phyloP scores from a whole-genome alignment of 2,888 invertebrate genomes.

The Tuta absoluta region DNA sequence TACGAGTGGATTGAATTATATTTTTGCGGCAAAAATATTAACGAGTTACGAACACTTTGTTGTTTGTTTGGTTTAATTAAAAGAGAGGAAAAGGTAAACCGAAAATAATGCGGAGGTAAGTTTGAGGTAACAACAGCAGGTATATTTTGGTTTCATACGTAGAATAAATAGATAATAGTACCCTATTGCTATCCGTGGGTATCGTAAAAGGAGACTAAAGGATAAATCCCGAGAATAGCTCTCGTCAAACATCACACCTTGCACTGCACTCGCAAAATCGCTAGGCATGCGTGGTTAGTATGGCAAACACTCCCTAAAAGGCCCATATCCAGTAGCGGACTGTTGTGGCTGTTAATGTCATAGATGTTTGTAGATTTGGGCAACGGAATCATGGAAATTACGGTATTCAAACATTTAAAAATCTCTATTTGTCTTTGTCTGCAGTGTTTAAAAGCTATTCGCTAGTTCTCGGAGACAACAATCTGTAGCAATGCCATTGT shows the following conservation, averaged over 20 bases:
- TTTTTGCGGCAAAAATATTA: not conserved
- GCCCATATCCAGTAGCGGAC: too few species aligned
- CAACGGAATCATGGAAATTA: not conserved
- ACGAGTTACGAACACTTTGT: not conserved
- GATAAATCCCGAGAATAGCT: too few species aligned
- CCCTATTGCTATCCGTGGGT: too few species aligned
- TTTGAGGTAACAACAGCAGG: not conserved
- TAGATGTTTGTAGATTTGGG: not conserved
- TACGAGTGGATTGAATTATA: constrained; percentile 8
- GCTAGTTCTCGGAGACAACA: constrained; percentile 17
- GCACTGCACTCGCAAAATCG: too few species aligned
- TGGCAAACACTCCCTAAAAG: too few species aligned
- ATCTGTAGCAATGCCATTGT: constrained; percentile 24
- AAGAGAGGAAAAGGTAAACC: constrained; percentile 5
- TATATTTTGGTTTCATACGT: not conserved
- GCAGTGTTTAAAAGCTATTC: constrained; percentile 19
- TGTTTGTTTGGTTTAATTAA: constrained; percentile 8
- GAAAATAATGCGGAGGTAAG: not conserved
- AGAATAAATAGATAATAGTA: too few species aligned
- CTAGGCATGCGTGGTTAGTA: too few species aligned
- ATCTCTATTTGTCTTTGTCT: constrained; percentile 1
- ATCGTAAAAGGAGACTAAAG: too few species aligned
- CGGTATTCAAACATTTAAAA: not conserved
- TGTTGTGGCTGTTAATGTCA: too few species aligned
- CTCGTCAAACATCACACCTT: too few species aligned